Percentiles rank a stretch among this genome's conserved stretches.
These are phyloP conservation scores for Montipora capricornis DNA, from an alignment of 64 coral and sea anemone genomes.

Conservation along the genomic window DNA sequence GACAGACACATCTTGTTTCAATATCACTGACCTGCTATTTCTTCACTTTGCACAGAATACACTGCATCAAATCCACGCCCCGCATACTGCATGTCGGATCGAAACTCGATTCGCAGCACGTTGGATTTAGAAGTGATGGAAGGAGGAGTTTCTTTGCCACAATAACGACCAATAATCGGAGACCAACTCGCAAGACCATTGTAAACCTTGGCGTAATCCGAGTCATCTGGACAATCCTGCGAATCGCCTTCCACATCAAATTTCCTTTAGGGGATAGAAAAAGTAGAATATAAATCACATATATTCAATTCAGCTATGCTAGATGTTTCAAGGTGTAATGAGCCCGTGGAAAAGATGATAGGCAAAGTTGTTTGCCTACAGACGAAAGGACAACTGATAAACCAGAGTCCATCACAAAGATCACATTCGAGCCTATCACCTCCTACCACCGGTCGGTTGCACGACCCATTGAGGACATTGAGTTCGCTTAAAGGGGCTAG, in stretches of 20 bases:
- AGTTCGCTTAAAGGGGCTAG: too few species aligned
- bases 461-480: too few species aligned
- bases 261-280: slow-evolving; percentile 14
- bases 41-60: slow-evolving; percentile 31
- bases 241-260: slow-evolving; percentile 79
- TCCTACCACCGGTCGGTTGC: too few species aligned
- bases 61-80: slow-evolving; percentile 77
- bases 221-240: slow-evolving; percentile 40
- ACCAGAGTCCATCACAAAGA: too few species aligned
- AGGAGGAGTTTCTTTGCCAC: slow-evolving; percentile 45
- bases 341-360: too few species aligned
- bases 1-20: neutral
- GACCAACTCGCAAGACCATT: slow-evolving; percentile 90
- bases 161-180: slow-evolving; percentile 61
- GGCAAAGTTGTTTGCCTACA: too few species aligned
- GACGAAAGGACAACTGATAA: too few species aligned
- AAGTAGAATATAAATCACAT: too few species aligned
- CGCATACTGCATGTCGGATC: slow-evolving; percentile 69
- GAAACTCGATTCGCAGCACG: slow-evolving; percentile 88
- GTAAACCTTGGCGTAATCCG: slow-evolving; percentile 69
- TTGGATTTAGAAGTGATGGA: slow-evolving; percentile 53
- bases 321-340: too few species aligned
- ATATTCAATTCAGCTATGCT: too few species aligned
- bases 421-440: too few species aligned
- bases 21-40: slow-evolving; percentile 51